Conservation (phyloP, 2,888 invertebrate species). For the Hirtodrosophila cameraria region DNA sequence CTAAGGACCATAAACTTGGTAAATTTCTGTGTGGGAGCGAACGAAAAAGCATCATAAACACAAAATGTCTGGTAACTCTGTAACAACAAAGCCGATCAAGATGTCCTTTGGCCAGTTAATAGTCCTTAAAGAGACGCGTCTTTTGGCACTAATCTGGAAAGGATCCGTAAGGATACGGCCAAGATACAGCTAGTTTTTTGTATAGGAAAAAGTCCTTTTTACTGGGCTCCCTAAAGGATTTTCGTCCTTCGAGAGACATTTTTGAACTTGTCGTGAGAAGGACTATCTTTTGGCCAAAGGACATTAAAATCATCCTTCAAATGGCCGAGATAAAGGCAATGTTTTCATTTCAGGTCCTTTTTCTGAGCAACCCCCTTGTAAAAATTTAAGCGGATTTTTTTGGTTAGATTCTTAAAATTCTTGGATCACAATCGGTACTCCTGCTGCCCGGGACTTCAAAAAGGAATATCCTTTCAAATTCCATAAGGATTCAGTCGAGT, state of each 20-base stretch:
- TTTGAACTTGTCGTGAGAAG: no score
- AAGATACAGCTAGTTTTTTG: background rate
- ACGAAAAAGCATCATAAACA: background rate
- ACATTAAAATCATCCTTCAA: background rate
- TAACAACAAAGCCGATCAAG: background rate
- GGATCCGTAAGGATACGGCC: conserved; percentile 3
- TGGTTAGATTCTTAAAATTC: no score
- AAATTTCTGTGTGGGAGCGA: background rate
- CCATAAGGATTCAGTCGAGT: no score
- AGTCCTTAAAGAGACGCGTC: background rate
- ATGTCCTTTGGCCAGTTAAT: conserved; percentile 1
- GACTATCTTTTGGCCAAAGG: conserved; percentile 2
- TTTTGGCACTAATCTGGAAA: background rate
- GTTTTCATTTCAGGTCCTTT: background rate
- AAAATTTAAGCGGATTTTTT: background rate
- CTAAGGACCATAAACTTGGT: background rate
- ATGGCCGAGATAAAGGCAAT: background rate
- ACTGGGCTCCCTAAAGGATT: background rate
- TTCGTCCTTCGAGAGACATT: background rate
- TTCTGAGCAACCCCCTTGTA: background rate
- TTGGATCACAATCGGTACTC: background rate
- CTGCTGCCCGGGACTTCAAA: background rate
- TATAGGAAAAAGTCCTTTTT: conserved; percentile 3
- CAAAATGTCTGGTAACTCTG: background rate
- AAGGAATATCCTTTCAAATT: no score